phyloP scores from a whole-genome alignment of 2,888 invertebrate species.

The Erebia palarica region DNA sequence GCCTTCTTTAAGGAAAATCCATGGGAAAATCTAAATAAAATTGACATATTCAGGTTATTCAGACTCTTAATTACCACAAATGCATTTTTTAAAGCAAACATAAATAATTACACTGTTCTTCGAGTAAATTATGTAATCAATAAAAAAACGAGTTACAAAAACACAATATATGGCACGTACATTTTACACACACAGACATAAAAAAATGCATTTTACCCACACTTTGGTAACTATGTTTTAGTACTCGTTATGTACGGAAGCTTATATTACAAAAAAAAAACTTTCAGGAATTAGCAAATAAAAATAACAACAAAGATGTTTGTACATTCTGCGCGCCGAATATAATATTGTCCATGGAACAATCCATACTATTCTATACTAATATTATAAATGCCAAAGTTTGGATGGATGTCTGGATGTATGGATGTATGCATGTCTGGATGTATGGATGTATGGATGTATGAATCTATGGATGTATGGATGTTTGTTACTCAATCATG shows the following conservation, averaged over 20 bases:
- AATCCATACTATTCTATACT: too few relatives aligned
- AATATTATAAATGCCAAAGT: too few relatives aligned
- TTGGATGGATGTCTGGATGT: too few relatives aligned
- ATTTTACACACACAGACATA: slow-evolving; percentile 38
- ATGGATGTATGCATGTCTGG: too few relatives aligned
- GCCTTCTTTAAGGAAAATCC: too few relatives aligned
- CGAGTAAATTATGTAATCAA: slow-evolving; percentile 6
- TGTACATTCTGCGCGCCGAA: neutral
- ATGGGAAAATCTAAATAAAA: too few relatives aligned
- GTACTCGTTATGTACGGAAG: slow-evolving; percentile 34
- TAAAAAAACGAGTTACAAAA: slow-evolving; percentile 27
- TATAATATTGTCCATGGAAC: neutral
- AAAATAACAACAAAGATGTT: slow-evolving; percentile 26
- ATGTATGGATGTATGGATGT: too few relatives aligned
- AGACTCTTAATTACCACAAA: neutral
- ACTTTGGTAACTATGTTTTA: slow-evolving; percentile 49
- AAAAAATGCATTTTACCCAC: slow-evolving; percentile 40
- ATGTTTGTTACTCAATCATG: too few relatives aligned
- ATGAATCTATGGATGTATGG: too few relatives aligned
- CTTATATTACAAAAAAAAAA: slow-evolving; percentile 26
- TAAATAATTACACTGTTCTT: neutral
- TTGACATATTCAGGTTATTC: neutral
- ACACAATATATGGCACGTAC: slow-evolving; percentile 50
- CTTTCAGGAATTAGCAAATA: slow-evolving; percentile 7
- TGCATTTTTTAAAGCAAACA: neutral